Evolutionary conservation across 2,888 invertebrate genomes (phyloP).

Genomic region (Tromatobia lineatoria): DNA sequence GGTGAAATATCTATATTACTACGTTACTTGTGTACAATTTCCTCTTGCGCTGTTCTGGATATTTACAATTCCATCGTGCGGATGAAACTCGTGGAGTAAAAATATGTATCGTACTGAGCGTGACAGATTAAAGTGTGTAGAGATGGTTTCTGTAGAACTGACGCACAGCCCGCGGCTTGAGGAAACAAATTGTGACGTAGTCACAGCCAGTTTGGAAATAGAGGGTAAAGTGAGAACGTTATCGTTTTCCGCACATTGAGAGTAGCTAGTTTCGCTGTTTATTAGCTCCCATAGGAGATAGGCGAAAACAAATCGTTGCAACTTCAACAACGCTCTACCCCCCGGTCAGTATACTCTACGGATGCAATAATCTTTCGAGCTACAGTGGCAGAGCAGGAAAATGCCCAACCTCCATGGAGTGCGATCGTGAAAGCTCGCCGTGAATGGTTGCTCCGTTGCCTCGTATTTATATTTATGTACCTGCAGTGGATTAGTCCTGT

Average conservation of each 20-base stretch:
- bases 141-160: too few species aligned
- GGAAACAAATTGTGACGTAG: not conserved
- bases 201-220: constrained; percentile 12
- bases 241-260: constrained; percentile 3
- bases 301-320: constrained; percentile 42
- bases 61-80: too few species aligned
- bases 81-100: too few species aligned
- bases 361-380: not conserved
- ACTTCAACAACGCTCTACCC: constrained; percentile 40
- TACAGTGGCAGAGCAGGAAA: not conserved
- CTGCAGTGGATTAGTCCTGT: constrained; percentile 30
- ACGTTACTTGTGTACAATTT: too few species aligned
- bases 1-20: too few species aligned
- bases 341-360: not conserved
- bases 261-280: constrained; percentile 18
- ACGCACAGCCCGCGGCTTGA: too few species aligned
- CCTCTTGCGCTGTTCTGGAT: too few species aligned
- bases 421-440: constrained; percentile 38
- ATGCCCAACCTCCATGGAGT: constrained; percentile 9
- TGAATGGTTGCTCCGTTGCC: constrained; percentile 25
- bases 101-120: too few species aligned
- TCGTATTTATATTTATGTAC: constrained; percentile 29
- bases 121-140: too few species aligned
- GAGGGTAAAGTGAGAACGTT: constrained; percentile 4
- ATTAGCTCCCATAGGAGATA: constrained; percentile 31